Percentiles rank a stretch among this genome's conserved stretches.
Conservation (phyloP, 1,140 invertebrate genomes). For the Orius insidiosus region DNA sequence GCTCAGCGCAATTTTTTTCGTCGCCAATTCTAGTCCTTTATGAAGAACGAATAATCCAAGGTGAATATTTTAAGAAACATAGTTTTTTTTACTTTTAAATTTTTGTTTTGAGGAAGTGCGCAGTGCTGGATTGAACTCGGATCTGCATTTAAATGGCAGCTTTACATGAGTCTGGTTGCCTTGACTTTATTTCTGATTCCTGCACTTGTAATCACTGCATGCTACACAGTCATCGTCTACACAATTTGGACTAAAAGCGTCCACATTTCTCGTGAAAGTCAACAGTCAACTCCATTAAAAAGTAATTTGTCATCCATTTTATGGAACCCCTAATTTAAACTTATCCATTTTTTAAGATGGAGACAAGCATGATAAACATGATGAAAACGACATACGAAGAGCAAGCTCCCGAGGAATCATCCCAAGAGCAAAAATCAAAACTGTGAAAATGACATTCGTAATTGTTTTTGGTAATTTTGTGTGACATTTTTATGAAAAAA, state of each 20-base stretch:
- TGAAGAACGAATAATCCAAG: slow-evolving; percentile 57
- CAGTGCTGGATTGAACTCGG: slow-evolving; percentile 86
- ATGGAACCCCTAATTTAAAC: too few species aligned
- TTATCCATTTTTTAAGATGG: slow-evolving; percentile 10
- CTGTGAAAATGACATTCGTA: slow-evolving; percentile 89
- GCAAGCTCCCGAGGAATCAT: slow-evolving; percentile 71
- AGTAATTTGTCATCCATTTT: slow-evolving; percentile 5
- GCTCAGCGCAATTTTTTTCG: slow-evolving; percentile 65
- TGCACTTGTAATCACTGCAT: slow-evolving; percentile 73
- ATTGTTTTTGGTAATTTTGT: slow-evolving; percentile 71
- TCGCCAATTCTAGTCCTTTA: slow-evolving; percentile 67
- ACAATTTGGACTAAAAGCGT: slow-evolving; percentile 78
- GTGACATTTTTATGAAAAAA: neutral
- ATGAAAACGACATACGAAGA: slow-evolving; percentile 33
- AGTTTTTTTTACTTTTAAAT: neutral
- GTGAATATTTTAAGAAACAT: slow-evolving; percentile 26
- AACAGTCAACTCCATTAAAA: slow-evolving; percentile 11
- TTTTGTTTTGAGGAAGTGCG: slow-evolving; percentile 35
- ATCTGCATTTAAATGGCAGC: slow-evolving; percentile 57
- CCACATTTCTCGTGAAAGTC: slow-evolving; percentile 4
- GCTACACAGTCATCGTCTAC: slow-evolving; percentile 79
- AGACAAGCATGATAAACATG: slow-evolving; percentile 11
- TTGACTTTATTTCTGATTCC: slow-evolving; percentile 72
- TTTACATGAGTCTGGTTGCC: slow-evolving; percentile 76
- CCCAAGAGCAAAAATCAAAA: slow-evolving; percentile 82